phyloP scores from a whole-genome alignment of 2,888 invertebrate species.

The Ennomos erosarius region DNA sequence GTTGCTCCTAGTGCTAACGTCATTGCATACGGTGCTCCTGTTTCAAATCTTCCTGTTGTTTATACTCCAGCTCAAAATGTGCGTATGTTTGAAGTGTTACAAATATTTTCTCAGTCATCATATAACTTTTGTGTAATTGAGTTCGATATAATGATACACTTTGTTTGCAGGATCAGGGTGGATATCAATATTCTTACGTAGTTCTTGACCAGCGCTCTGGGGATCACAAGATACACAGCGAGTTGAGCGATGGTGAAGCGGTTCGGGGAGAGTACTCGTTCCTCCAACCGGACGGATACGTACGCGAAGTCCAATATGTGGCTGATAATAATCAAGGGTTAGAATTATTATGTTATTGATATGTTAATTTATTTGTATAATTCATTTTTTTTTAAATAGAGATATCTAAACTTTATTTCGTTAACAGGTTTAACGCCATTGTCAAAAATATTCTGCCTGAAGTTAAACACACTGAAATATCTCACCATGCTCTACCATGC shows the following conservation, averaged over 20 bases:
- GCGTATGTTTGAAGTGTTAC: slow-evolving; percentile 15
- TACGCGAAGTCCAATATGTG: slow-evolving; percentile 81
- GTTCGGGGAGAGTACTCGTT: slow-evolving; percentile 83
- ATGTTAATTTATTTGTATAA: neutral
- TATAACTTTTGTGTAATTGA: neutral
- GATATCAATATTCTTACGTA: slow-evolving; percentile 80
- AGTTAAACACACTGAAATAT: slow-evolving; percentile 28
- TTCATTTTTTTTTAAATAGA: slow-evolving; percentile 9
- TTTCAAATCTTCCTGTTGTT: slow-evolving; percentile 59
- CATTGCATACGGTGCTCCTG: slow-evolving; percentile 57
- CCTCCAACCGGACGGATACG: slow-evolving; percentile 82
- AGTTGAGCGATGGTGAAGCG: slow-evolving; percentile 80
- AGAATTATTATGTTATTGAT: slow-evolving; percentile 33
- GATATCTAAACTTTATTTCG: slow-evolving; percentile 20
- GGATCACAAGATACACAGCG: slow-evolving; percentile 81
- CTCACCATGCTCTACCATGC: slow-evolving; percentile 41
- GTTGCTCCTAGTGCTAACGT: slow-evolving; percentile 54
- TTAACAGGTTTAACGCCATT: slow-evolving; percentile 71
- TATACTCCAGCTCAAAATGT: slow-evolving; percentile 42
- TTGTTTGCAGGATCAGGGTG: slow-evolving; percentile 53
- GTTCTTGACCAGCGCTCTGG: slow-evolving; percentile 84
- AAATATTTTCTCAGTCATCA: slow-evolving; percentile 1
- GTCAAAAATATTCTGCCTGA: slow-evolving; percentile 68
- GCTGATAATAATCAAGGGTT: slow-evolving; percentile 82
- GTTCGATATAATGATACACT: neutral